Evolutionary conservation across 2,888 invertebrate species (phyloP), one percentile per base, ranked within the genome.

Genomic region (Chorisops tibialis): DNA sequence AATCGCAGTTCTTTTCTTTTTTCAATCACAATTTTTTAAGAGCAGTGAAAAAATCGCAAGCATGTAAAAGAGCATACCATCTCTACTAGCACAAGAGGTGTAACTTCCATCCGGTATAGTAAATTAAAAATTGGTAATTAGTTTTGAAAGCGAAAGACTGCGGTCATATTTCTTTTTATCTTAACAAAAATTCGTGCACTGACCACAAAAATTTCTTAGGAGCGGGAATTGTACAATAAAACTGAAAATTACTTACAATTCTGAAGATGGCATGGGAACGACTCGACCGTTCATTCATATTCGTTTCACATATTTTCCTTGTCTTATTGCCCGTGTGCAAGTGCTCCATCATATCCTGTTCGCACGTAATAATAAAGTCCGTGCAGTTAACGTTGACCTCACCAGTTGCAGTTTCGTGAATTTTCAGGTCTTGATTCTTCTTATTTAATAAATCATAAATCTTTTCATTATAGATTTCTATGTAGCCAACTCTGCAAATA

Each of bases 401-500:
- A 0, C 88, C 88, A 65, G 82, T 80, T 39, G 78, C 66, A 16
- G 83, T 81, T 68, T 89, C 89, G 35, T 84, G 80, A 16, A 89
- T 79, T 74, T 86, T 88, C 0, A 91, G 72, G 67, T 86, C 84
- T 3, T 77, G 77, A 54, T 82, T 83, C 9, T 80, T 79, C 11
- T 81, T 78, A 67, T 85, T 81, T 0, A 95, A 76, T 6, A 95
- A 79, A 74, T 95, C 94, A 63, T 82, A 85, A 0, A 95, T 80
- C 66, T 84, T 87, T 73, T 95, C 94, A 76, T 93, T 93, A 73
- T 95, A 93, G 49, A 95, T 91, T 78, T 95, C 94, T 65, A 94
- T 83, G 72, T 89, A 93, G 0, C 91, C 89, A 24, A 91, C 88
- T 71, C 93, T 88, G 73, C 71, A 80, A 78, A 48, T 43, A 54